Conservation (phyloP, 1,140 invertebrate species). For the Scaptodrosophila lebanonensis region DNA sequence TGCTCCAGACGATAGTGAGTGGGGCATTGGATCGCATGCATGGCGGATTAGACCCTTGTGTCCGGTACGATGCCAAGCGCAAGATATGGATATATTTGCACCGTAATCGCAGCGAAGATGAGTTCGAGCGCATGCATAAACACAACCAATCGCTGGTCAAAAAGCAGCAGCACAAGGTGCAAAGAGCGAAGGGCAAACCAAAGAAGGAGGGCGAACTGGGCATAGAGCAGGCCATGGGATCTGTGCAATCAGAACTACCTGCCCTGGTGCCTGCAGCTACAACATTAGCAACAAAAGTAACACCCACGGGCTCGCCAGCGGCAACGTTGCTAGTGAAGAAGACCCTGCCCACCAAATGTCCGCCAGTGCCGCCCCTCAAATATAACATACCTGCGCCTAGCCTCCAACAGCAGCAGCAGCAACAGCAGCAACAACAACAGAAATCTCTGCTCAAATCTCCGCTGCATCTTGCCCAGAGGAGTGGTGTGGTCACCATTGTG, state of each 20-base stretch:
- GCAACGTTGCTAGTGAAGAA: constrained; percentile 6
- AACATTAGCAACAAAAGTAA: too few species aligned
- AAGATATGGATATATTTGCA: constrained; percentile 96
- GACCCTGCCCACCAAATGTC: constrained; percentile 36
- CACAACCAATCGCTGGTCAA: constrained; percentile 66
- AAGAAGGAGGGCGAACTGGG: constrained; percentile 37
- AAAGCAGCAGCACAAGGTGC: constrained; percentile 58
- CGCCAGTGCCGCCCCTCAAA: constrained; percentile 68
- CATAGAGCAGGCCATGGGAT: constrained; percentile 16
- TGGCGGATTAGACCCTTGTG: constrained; percentile 92
- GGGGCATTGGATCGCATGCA: constrained; percentile 92
- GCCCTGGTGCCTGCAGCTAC: constrained; percentile 45
- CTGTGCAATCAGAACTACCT: constrained; percentile 26
- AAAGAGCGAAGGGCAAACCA: constrained; percentile 50
- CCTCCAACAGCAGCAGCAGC: constrained; percentile 7
- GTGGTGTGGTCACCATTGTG: constrained; percentile 26
- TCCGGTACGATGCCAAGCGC: constrained; percentile 91
- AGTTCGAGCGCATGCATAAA: constrained; percentile 83
- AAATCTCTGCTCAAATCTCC: constrained; percentile 64
- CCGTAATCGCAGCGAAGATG: constrained; percentile 85
- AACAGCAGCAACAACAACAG: constrained; percentile 27
- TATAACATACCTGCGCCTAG: constrained; percentile 53
- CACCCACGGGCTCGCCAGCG: neutral
- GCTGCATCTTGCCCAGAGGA: constrained; percentile 7
- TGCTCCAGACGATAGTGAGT: constrained; percentile 90